phyloP scores from a whole-genome alignment of 1,140 invertebrate genomes.

The Zeugodacus cucurbitae region DNA sequence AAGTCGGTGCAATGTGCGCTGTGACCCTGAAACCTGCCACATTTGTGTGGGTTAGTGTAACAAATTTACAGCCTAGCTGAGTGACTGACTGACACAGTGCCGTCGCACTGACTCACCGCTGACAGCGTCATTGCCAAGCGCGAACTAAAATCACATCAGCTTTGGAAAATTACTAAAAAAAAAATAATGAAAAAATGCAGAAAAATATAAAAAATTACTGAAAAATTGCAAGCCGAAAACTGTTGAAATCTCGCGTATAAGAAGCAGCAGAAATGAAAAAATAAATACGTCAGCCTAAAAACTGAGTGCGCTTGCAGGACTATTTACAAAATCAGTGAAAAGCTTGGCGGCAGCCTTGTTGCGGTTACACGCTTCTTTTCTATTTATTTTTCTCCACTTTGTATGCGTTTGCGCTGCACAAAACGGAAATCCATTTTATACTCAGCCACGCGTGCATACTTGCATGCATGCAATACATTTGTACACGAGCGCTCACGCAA shows the following conservation, averaged over 20 bases:
- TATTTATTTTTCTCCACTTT: not conserved
- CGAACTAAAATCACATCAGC: slow-evolving; percentile 27
- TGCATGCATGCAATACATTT: not conserved
- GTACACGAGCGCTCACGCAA: not conserved
- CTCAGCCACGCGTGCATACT: slow-evolving; percentile 20
- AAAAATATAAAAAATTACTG: not conserved
- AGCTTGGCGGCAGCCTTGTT: not conserved
- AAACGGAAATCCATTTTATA: slow-evolving; percentile 30
- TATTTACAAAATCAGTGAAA: not conserved
- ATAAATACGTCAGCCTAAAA: not conserved
- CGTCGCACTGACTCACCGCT: not conserved
- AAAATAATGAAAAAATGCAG: not conserved
- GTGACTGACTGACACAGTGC: not conserved
- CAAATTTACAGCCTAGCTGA: not conserved
- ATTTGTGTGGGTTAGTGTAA: not conserved
- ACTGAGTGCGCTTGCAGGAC: no score
- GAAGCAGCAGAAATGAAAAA: not conserved
- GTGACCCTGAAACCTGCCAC: not conserved
- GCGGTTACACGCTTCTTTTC: not conserved
- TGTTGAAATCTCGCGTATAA: not conserved
- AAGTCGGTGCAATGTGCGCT: not conserved
- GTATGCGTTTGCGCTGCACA: not conserved
- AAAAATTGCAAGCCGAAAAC: not conserved
- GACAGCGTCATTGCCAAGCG: slow-evolving; percentile 1
- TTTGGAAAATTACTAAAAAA: slow-evolving; percentile 16